Percentiles rank a stretch among this genome's conserved stretches.
These are phyloP conservation scores for Darwinula stevensoni DNA, from an alignment of 2,888 invertebrate species.

Conservation along the genomic window DNA sequence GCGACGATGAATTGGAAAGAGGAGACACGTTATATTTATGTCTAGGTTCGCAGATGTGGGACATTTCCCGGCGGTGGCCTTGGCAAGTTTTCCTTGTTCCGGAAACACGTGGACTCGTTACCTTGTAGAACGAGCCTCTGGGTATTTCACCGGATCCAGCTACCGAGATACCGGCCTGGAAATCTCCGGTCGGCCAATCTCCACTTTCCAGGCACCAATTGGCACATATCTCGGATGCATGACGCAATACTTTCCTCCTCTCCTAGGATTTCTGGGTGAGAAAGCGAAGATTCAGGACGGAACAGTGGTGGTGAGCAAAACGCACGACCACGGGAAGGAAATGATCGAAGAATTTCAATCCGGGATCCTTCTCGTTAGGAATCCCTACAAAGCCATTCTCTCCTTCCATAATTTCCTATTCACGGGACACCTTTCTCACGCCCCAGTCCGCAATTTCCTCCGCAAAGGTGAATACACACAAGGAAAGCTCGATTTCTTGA, in stretches of 20 bases:
- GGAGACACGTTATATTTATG: no score
- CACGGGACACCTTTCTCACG: constrained; percentile 14
- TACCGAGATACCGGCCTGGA: constrained; percentile 11
- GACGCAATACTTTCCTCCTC: background rate
- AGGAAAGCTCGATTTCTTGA: no score
- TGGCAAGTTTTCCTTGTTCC: constrained; percentile 14
- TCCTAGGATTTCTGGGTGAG: background rate
- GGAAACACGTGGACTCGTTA: constrained; percentile 16
- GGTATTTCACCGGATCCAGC: constrained; percentile 14
- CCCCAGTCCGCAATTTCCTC: constrained; percentile 13
- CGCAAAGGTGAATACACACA: constrained; percentile 13
- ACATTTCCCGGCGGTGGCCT: constrained; percentile 9
- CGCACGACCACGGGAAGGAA: background rate
- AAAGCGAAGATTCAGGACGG: background rate
- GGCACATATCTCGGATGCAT: background rate
- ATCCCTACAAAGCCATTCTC: constrained; percentile 15
- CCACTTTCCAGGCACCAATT: background rate
- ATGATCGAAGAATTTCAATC: background rate
- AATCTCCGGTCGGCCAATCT: background rate
- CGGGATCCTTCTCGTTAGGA: constrained; percentile 13
- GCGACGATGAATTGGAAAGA: no score
- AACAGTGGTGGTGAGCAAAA: background rate
- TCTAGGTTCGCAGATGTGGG: background rate
- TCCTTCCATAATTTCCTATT: constrained; percentile 14
- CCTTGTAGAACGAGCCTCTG: constrained; percentile 13